Evolutionary conservation across 2,888 invertebrate genomes (phyloP).

Genomic region (Caenorhabditis imperialis): DNA sequence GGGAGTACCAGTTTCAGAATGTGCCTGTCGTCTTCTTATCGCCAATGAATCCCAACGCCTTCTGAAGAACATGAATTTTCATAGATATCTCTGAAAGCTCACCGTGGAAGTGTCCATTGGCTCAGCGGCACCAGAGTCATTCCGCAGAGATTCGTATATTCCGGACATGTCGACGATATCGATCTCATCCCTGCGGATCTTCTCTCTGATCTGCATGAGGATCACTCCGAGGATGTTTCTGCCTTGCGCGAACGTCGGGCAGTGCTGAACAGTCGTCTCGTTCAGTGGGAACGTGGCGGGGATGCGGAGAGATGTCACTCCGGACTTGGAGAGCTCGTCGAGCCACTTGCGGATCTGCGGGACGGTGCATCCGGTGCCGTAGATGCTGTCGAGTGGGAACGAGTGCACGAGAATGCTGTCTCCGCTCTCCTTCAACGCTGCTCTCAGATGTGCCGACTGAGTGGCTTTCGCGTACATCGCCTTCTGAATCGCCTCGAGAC

Average conservation of each 20-base stretch:
- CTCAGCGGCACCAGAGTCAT: not conserved
- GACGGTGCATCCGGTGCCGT: slow-evolving; percentile 55
- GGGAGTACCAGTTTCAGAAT: slow-evolving; percentile 11
- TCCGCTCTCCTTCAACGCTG: slow-evolving; percentile 60
- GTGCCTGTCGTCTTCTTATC: slow-evolving; percentile 19
- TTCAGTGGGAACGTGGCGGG: slow-evolving; percentile 57
- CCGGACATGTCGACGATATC: slow-evolving; percentile 49
- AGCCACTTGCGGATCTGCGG: slow-evolving; percentile 55
- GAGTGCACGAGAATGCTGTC: slow-evolving; percentile 64
- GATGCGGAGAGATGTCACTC: slow-evolving; percentile 40
- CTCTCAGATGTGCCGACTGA: slow-evolving; percentile 60
- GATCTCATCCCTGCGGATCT: slow-evolving; percentile 41
- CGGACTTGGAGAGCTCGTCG: slow-evolving; percentile 42
- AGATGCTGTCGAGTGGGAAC: slow-evolving; percentile 59
- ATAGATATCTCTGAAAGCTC: not conserved
- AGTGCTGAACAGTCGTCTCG: slow-evolving; percentile 44
- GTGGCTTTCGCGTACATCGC: slow-evolving; percentile 59
- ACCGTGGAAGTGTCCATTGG: slow-evolving; percentile 13
- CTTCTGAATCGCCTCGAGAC: slow-evolving; percentile 56
- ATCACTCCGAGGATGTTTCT: slow-evolving; percentile 65
- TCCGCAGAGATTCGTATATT: slow-evolving; percentile 42
- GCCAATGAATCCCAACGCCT: slow-evolving; percentile 1
- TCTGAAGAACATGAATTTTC: slow-evolving; percentile 1
- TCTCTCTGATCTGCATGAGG: slow-evolving; percentile 62
- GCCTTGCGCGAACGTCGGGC: slow-evolving; percentile 57